A percentile compares a stretch with the other conserved stretches of the same genome.
These are phyloP conservation scores for Diplodus sargus DNA, from an alignment of 2,797 vertebrate genomes.

Conservation along the genomic window DNA sequence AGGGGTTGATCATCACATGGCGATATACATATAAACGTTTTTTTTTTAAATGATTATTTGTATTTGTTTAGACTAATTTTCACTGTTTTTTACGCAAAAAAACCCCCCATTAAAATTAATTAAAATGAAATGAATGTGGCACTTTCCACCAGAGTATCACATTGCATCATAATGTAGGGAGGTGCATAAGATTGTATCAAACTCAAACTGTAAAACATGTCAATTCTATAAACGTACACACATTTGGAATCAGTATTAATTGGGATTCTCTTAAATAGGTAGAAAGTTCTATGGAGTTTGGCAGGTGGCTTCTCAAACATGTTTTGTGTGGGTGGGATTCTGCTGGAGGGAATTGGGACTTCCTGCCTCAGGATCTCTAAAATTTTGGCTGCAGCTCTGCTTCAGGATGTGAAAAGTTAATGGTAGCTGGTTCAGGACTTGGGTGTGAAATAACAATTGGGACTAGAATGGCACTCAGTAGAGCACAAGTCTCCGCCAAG, in stretches of 20 bases:
- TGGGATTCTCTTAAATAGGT: background rate
- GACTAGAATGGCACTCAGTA: too few relatives aligned
- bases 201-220: background rate
- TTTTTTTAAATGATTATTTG: too few relatives aligned
- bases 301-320: background rate
- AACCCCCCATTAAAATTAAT: background rate
- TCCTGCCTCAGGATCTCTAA: background rate
- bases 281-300: background rate
- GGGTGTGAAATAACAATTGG: too few relatives aligned
- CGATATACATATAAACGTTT: too few relatives aligned
- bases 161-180: background rate
- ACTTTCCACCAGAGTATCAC: background rate
- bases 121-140: background rate
- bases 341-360: background rate
- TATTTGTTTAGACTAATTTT: background rate
- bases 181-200: background rate
- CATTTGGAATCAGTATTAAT: background rate
- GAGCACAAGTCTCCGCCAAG: too few relatives aligned
- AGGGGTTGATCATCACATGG: background rate
- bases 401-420: background rate
- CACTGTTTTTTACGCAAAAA: background rate
- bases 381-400: conserved; percentile 3
- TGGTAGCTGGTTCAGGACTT: too few relatives aligned
- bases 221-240: background rate
- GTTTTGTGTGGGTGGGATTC: background rate